These are phyloP conservation scores for Seira sanloemensis DNA, from an alignment of 2,888 invertebrate genomes.

Conservation along the genomic window DNA sequence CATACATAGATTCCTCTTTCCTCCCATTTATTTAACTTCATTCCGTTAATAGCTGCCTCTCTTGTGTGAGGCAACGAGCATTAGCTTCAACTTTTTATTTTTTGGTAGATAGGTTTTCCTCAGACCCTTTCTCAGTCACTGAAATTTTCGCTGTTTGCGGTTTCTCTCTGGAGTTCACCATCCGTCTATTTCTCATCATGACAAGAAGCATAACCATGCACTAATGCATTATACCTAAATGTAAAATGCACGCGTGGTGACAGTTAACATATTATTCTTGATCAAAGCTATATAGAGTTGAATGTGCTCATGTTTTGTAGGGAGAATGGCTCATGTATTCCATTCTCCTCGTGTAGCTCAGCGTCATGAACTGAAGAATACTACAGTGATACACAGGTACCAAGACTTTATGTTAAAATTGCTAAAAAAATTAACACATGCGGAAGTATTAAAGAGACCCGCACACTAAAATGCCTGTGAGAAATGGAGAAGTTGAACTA, in stretches of 20 bases:
- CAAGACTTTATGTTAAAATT: neutral
- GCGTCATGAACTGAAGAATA: neutral
- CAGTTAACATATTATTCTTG: neutral
- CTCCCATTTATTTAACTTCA: neutral
- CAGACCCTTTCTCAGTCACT: neutral
- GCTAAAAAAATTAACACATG: neutral
- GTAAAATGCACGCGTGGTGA: neutral
- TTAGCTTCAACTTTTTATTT: too few relatives aligned
- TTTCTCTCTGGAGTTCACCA: conserved; percentile 26
- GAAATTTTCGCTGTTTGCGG: conserved; percentile 23
- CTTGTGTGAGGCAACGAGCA: neutral
- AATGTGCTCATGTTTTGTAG: neutral
- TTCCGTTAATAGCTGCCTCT: neutral
- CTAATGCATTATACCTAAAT: neutral
- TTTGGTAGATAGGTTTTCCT: neutral
- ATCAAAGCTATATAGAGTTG: neutral
- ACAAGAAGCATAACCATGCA: neutral
- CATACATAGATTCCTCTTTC: neutral
- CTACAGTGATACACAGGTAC: too few relatives aligned
- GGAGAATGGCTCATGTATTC: too few relatives aligned
- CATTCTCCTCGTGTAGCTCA: neutral
- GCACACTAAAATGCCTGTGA: too few relatives aligned
- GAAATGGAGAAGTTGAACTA: neutral
- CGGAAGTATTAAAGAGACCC: neutral
- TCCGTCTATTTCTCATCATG: conserved; percentile 15